phyloP scores from a whole-genome alignment of 2,888 invertebrate species.

The Tachystola acroxantha region DNA sequence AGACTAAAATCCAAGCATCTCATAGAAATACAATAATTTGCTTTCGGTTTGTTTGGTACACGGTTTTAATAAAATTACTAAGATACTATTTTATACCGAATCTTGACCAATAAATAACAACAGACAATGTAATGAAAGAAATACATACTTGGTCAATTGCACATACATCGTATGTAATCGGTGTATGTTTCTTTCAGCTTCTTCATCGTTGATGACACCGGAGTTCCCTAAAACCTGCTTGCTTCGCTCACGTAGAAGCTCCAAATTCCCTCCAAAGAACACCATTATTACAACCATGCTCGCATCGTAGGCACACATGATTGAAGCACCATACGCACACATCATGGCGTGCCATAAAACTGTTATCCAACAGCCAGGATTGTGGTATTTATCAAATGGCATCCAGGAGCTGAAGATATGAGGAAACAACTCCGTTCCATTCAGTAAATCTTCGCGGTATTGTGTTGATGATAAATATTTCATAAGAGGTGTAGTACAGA shows the following conservation, averaged over 20 bases:
- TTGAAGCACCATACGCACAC: slow-evolving; percentile 43
- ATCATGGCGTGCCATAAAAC: slow-evolving; percentile 42
- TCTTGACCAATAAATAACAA: too few species aligned
- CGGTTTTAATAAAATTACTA: too few species aligned
- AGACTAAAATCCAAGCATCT: too few species aligned
- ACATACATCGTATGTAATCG: slow-evolving; percentile 46
- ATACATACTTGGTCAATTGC: slow-evolving; percentile 44
- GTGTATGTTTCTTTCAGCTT: slow-evolving; percentile 26
- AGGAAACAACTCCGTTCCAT: slow-evolving; percentile 50
- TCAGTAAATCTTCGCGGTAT: slow-evolving; percentile 39
- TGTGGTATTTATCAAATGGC: slow-evolving; percentile 53
- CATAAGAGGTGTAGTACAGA: slow-evolving; percentile 39
- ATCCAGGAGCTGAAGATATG: slow-evolving; percentile 65
- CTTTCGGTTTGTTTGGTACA: too few species aligned
- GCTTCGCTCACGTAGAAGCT: slow-evolving; percentile 50
- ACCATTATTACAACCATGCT: slow-evolving; percentile 49
- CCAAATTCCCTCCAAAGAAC: slow-evolving; percentile 57
- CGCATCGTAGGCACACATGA: slow-evolving; percentile 52
- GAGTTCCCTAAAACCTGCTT: slow-evolving; percentile 37
- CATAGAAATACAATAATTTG: too few species aligned
- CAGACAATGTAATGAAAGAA: not conserved
- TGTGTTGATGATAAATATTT: slow-evolving; percentile 37
- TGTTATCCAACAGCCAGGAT: slow-evolving; percentile 54
- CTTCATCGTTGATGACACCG: slow-evolving; percentile 24
- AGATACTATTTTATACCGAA: too few species aligned